A percentile compares a stretch with the other conserved stretches of the same genome.
Conservation (phyloP, 2,113 vertebrate genomes). For the Chaetodon trifascialis region DNA sequence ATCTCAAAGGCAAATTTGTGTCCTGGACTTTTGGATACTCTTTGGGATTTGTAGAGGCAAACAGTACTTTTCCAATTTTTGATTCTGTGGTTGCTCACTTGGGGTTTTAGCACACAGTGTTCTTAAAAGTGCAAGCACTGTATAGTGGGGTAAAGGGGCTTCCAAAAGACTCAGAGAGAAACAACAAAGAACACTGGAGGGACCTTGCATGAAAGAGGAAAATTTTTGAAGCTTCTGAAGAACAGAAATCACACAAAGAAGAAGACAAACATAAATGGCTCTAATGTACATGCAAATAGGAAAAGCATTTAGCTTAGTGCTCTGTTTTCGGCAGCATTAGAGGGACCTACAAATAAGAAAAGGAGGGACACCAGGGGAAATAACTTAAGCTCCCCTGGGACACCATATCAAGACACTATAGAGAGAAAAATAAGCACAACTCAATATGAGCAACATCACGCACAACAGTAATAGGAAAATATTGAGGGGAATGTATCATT, state of each 20-base stretch:
- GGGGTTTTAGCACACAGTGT: neutral
- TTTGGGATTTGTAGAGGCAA: neutral
- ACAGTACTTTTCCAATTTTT: neutral
- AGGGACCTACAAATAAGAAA: constrained; percentile 13
- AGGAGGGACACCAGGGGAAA: constrained; percentile 6
- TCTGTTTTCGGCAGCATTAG: neutral
- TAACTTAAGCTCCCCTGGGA: constrained; percentile 29
- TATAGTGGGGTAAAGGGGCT: neutral
- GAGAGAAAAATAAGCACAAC: constrained; percentile 22
- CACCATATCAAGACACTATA: constrained; percentile 16
- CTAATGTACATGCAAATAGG: constrained; percentile 13
- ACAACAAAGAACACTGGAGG: neutral
- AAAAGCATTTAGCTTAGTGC: neutral
- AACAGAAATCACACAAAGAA: constrained; percentile 13
- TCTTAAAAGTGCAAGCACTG: constrained; percentile 23
- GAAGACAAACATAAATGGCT: constrained; percentile 9
- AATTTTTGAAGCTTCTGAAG: constrained; percentile 1
- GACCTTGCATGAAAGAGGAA: neutral
- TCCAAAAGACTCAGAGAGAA: constrained; percentile 23
- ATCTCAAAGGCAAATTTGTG: neutral
- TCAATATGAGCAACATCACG: constrained; percentile 44
- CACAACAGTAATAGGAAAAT: constrained; percentile 20
- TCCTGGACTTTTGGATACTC: neutral
- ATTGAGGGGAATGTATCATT: constrained; percentile 32
- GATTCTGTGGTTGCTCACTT: neutral